These are phyloP conservation scores for Paelopatides confundens DNA, from an alignment of 53 echinoderm and acorn worm species.

Conservation along the genomic window DNA sequence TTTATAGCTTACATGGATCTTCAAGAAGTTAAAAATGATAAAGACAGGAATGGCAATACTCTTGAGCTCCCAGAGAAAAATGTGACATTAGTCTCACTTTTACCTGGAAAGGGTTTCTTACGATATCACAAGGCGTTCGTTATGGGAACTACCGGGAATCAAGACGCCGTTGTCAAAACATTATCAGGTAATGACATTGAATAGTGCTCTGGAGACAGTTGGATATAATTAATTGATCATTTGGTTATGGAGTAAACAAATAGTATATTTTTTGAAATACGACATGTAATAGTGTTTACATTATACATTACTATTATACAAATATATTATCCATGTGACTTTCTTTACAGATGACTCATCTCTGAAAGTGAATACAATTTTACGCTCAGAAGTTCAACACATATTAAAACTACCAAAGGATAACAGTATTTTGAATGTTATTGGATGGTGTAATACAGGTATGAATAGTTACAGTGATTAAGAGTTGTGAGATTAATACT, in stretches of 20 bases:
- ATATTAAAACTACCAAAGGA: no score
- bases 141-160: neutral
- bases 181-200: neutral
- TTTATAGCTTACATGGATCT: conserved; percentile 17
- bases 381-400: neutral
- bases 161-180: neutral
- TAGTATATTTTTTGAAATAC: no score
- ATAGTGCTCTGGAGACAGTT: no score
- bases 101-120: neutral
- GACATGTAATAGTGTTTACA: no score
- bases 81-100: neutral
- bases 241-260: no score
- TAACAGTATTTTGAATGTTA: no score
- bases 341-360: neutral
- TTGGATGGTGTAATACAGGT: neutral
- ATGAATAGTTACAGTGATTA: neutral
- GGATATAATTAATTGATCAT: no score
- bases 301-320: no score
- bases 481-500: no score
- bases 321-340: no score
- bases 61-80: neutral
- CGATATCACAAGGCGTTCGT: neutral
- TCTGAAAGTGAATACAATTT: neutral
- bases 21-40: neutral
- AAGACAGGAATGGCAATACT: neutral